Conservation (phyloP, 2,113 vertebrate genomes). For the Coptodon bakossiorum region DNA sequence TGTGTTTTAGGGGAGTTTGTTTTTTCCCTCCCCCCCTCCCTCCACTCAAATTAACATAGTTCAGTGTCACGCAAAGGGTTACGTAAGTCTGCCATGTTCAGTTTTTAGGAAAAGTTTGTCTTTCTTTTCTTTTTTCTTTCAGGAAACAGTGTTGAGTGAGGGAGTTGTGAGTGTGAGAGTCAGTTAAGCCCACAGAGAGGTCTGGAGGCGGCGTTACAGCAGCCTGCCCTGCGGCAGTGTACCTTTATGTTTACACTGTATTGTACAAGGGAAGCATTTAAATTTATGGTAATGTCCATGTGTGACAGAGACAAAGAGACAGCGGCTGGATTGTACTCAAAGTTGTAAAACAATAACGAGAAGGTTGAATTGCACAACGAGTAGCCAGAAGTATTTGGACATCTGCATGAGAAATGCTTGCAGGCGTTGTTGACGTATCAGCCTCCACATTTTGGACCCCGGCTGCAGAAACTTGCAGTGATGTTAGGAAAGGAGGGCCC, state of each 20-base stretch:
- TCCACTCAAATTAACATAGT: constrained; percentile 71
- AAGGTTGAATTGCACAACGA: neutral
- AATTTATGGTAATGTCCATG: neutral
- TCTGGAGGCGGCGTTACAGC: neutral
- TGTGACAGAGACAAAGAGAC: neutral
- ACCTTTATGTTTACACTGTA: neutral
- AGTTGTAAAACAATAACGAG: neutral
- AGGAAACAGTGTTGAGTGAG: neutral
- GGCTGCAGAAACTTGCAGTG: neutral
- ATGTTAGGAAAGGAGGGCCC: neutral
- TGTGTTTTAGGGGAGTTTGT: constrained; percentile 43
- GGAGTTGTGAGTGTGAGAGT: neutral
- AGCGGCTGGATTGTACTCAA: neutral
- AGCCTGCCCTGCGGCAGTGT: neutral
- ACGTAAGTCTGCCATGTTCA: constrained; percentile 49
- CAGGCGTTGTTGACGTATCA: neutral
- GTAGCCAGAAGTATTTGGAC: neutral
- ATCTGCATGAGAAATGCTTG: neutral
- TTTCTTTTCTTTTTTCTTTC: neutral
- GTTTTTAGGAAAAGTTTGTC: constrained; percentile 29
- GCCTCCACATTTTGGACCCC: neutral
- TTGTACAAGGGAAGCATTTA: neutral
- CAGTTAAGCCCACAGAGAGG: neutral
- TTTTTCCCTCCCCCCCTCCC: constrained; percentile 53
- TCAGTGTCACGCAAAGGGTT: constrained; percentile 66